Evolutionary conservation across 2,888 invertebrate genomes (phyloP).

Genomic region (Escarpia spicata): DNA sequence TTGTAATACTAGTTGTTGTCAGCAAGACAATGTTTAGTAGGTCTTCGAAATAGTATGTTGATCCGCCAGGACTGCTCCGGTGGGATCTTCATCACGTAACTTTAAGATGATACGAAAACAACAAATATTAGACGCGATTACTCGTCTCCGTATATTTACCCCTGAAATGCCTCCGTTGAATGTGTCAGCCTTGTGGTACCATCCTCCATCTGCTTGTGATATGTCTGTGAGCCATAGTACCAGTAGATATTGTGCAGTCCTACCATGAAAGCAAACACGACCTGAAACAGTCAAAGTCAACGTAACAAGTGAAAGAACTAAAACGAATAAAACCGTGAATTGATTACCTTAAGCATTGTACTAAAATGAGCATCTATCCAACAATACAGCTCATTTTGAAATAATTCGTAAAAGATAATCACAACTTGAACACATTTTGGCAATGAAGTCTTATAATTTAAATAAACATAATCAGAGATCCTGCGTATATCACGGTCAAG

Average conservation of each 20-base stretch:
- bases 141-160: constrained; percentile 48
- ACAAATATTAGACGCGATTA: neutral
- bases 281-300: constrained; percentile 30
- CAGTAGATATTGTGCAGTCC: constrained; percentile 66
- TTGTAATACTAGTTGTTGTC: too few species aligned
- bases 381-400: too few species aligned
- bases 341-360: neutral
- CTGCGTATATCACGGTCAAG: too few species aligned
- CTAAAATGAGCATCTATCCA: too few species aligned
- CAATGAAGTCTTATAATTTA: too few species aligned
- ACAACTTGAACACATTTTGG: too few species aligned
- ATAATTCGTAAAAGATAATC: too few species aligned
- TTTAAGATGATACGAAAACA: neutral
- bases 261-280: constrained; percentile 65
- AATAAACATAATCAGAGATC: too few species aligned
- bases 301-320: neutral
- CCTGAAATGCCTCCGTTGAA: constrained; percentile 64
- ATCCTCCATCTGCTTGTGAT: constrained; percentile 51
- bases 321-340: neutral
- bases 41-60: neutral
- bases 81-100: neutral
- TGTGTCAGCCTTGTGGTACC: constrained; percentile 51
- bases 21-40: neutral
- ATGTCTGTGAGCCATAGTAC: constrained; percentile 64
- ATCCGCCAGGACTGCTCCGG: neutral